Percentiles rank a stretch among this genome's conserved stretches.
These are phyloP conservation scores for Ophion ellenae DNA, from an alignment of 2,888 invertebrate genomes.

Conservation along the genomic window DNA sequence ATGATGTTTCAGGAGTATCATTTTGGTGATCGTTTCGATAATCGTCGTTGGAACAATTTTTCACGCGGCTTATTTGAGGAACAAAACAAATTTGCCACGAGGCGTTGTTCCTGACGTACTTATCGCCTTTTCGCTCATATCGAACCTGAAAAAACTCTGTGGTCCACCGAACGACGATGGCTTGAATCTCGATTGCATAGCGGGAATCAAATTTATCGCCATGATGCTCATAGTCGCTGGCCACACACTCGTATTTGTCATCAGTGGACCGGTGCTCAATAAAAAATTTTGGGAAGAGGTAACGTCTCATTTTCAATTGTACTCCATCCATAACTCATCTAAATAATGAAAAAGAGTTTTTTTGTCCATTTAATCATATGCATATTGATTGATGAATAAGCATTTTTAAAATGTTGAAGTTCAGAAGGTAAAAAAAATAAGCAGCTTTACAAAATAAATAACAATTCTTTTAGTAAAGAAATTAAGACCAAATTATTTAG, in stretches of 20 bases:
- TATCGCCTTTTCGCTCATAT: constrained; percentile 86
- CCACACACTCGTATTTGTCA: constrained; percentile 88
- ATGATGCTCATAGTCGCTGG: constrained; percentile 89
- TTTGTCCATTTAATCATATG: too few species aligned
- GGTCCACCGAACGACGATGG: constrained; percentile 86
- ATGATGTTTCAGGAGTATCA: constrained; percentile 73
- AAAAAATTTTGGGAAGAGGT: constrained; percentile 87
- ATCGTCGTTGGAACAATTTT: constrained; percentile 76
- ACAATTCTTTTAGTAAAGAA: too few species aligned
- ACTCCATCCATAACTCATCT: too few species aligned
- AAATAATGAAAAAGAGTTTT: too few species aligned
- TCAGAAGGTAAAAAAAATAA: too few species aligned
- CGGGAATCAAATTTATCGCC: constrained; percentile 88
- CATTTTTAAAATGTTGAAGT: too few species aligned
- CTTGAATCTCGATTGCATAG: constrained; percentile 87
- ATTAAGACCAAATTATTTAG: too few species aligned
- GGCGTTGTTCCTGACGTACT: constrained; percentile 72
- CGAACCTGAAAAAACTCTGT: constrained; percentile 86
- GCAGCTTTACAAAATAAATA: too few species aligned
- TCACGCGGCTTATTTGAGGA: constrained; percentile 72
- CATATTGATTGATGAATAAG: too few species aligned
- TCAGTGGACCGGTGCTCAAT: constrained; percentile 89
- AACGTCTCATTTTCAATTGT: constrained; percentile 56
- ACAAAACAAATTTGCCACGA: constrained; percentile 67
- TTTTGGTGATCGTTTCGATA: constrained; percentile 72